Evolutionary conservation across 1,140 invertebrate genomes (phyloP), one percentile per base, ranked within the genome.

Genomic region (Bursaphelenchus mucronatus): DNA sequence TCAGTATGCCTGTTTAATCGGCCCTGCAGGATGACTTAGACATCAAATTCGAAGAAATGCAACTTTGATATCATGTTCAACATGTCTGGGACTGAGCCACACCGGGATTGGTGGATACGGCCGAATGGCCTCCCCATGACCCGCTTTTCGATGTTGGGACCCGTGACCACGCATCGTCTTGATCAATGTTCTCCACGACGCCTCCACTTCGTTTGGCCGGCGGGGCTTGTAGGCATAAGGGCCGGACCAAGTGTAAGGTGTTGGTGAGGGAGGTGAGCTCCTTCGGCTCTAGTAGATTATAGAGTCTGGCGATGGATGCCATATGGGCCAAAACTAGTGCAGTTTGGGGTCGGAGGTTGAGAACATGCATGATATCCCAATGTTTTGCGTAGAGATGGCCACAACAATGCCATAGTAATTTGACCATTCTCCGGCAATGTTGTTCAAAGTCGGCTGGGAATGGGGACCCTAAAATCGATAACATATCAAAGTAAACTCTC

Each of bases 301-400:
- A 81, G n/a, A 46, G 45, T 44, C 62, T 72, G 41, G 68, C 67
- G 21, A 78, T 61, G 40, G 49, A 57, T 8, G 67, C 41, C 50
- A 79, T 64, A 61, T 79, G 76, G 2, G 79, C 72, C 13, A 79
- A 52, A 11, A 82, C 76, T 10, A 79, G 54, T 7, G 64, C 79
- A 45, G 53, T 67, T 54, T 79, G 79, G 1, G 78, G 73, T 10
- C 76, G 63, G 13, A 79, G 69, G 64, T 79, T 78, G 0, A 79
- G 61, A 41, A 49, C 41, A 53, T 30, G 55, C 13, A 79, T 47
- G 8, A 70, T 64, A 44, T 79, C 76, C 76, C 76, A 79, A 58
- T 79, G 76, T 61, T 81, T 80, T 8, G 49, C 51, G 54, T 81
- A 79, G 13, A 79, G 49, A 55, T 79, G 76, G 11, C 76, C 76